Evolutionary conservation across 2,888 invertebrate genomes (phyloP).

Genomic region (Athalia circularis): DNA sequence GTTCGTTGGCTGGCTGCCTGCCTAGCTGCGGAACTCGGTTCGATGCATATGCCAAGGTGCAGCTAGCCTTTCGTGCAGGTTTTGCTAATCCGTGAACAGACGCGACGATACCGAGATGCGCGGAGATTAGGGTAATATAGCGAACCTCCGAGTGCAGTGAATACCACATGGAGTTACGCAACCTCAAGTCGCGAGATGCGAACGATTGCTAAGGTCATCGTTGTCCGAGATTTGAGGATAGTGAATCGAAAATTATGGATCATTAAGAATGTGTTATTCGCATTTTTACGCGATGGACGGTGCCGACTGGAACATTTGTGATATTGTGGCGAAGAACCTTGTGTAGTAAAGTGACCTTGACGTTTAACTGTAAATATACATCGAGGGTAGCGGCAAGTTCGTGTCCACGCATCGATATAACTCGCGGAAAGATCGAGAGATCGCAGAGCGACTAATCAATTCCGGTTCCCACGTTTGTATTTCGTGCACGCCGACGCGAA

Average conservation of each 20-base stretch:
- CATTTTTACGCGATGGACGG: conserved; percentile 56
- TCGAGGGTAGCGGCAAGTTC: conserved; percentile 26
- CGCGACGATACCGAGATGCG: conserved; percentile 45
- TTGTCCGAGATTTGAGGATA: too few species aligned
- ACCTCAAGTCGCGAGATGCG: conserved; percentile 21
- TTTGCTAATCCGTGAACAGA: conserved; percentile 45
- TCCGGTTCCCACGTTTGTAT: conserved; percentile 75
- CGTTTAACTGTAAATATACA: conserved; percentile 35
- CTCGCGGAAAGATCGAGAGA: conserved; percentile 17
- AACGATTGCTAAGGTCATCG: conserved; percentile 34
- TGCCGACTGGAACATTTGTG: conserved; percentile 40
- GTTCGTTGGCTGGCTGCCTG: neutral
- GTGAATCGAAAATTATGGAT: too few species aligned
- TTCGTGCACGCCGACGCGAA: conserved; percentile 73
- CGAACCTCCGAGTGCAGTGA: conserved; percentile 22
- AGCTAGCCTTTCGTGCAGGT: neutral
- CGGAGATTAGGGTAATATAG: conserved; percentile 31
- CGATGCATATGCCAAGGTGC: conserved; percentile 22
- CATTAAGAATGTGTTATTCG: too few species aligned
- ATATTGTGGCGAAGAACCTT: neutral
- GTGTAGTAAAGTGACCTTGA: conserved; percentile 30
- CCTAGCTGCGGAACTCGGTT: neutral
- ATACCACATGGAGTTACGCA: conserved; percentile 40
- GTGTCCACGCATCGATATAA: conserved; percentile 37
- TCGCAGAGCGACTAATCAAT: conserved; percentile 62